Evolutionary conservation across 2,888 invertebrate species (phyloP).

Genomic region (Flabesymbios commensalis): DNA sequence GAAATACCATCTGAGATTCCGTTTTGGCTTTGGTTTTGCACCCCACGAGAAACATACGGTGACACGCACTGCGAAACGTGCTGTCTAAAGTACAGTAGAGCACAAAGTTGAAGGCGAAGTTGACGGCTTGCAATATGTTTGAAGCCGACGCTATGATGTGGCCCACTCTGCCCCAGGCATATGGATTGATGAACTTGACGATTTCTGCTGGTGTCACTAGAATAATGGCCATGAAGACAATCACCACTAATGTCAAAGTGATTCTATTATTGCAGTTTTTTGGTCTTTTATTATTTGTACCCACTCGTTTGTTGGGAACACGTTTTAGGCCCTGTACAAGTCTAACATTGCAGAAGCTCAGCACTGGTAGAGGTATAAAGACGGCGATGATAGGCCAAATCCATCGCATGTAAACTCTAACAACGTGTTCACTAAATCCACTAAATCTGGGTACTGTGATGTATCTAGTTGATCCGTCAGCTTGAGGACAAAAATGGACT

Average conservation of each 20-base stretch:
- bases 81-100: conserved; percentile 78
- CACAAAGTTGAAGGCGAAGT: conserved; percentile 77
- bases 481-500: background rate
- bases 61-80: too few species aligned
- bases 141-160: conserved; percentile 12
- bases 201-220: conserved; percentile 54
- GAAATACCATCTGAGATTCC: too few species aligned
- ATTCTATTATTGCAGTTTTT: conserved; percentile 28
- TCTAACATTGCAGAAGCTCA: conserved; percentile 51
- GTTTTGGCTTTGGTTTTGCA: too few species aligned
- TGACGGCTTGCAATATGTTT: conserved; percentile 47
- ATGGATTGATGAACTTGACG: conserved; percentile 42
- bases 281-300: background rate
- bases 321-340: conserved; percentile 38
- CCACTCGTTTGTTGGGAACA: conserved; percentile 5
- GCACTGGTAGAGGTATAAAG: conserved; percentile 48
- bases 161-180: conserved; percentile 17
- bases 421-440: background rate
- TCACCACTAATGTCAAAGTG: conserved; percentile 51
- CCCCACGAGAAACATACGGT: too few species aligned
- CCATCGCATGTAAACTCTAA: conserved; percentile 12
- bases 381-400: conserved; percentile 52
- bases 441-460: background rate
- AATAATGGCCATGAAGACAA: conserved; percentile 48
- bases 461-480: background rate